A percentile compares a stretch with the other conserved stretches of the same genome.
These are phyloP conservation scores for Cyrtorhinus lividipennis DNA, from an alignment of 1,140 invertebrate genomes.

Conservation along the genomic window DNA sequence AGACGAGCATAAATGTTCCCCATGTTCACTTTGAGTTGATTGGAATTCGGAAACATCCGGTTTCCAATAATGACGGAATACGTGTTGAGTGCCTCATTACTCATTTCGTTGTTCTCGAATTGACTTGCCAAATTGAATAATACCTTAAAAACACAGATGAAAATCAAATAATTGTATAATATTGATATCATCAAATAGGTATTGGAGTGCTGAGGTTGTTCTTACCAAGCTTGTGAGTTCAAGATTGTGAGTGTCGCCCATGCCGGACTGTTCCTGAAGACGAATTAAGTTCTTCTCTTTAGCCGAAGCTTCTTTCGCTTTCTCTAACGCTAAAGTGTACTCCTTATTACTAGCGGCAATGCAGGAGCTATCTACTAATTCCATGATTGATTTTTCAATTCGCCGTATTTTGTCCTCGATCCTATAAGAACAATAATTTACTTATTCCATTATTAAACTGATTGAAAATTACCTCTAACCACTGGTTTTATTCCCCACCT, in stretches of 20 bases:
- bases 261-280: slow-evolving; percentile 75
- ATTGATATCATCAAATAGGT: too few relatives aligned
- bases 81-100: slow-evolving; percentile 86
- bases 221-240: slow-evolving; percentile 79
- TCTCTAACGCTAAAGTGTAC: slow-evolving; percentile 57
- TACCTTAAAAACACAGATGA: slow-evolving; percentile 46
- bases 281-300: slow-evolving; percentile 80
- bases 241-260: slow-evolving; percentile 76
- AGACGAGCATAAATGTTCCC: slow-evolving; percentile 95
- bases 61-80: slow-evolving; percentile 83
- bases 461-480: neutral
- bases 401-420: slow-evolving; percentile 73
- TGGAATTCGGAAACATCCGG: slow-evolving; percentile 70
- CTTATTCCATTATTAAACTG: neutral
- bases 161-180: too few relatives aligned
- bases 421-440: slow-evolving; percentile 37
- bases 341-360: slow-evolving; percentile 40
- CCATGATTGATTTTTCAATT: slow-evolving; percentile 66
- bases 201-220: too few relatives aligned
- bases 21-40: slow-evolving; percentile 92
- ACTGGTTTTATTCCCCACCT: slow-evolving; percentile 47
- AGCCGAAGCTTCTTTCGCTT: slow-evolving; percentile 90
- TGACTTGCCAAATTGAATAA: slow-evolving; percentile 87
- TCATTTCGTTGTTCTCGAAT: slow-evolving; percentile 87
- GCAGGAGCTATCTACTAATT: slow-evolving; percentile 72